Base-by-base conservation (phyloP, 2,888 invertebrate genomes). In the Aleiodes leptofemur region DNA sequence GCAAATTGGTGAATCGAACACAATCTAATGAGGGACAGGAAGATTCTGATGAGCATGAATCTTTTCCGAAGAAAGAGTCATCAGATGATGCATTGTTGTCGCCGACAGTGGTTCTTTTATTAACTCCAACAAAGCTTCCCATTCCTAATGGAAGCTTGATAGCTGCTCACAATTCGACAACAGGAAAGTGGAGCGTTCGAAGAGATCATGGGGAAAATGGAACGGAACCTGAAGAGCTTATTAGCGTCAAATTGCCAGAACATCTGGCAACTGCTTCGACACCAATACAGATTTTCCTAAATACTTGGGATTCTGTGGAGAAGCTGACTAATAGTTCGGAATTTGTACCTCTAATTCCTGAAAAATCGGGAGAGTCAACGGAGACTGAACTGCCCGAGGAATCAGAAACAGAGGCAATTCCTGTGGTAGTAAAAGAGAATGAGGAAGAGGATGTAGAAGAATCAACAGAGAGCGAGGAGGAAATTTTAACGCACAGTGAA, bases 401-500 rank as follows among this genome's bases (percentile, higher is more conserved):
- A 38, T 7, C 29, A 43, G 48, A 11, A 43, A 75, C 23, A 64
- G 72, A 59, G 59, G 43, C 43, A 11, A 43, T 34, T 73, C 74
- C 50, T 61, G 55, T 23, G 11, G 31, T 13, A 23, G 72, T 71
- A 29, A 57, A 69, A 16, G 56, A 69, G 11, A 66, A 76, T 3
- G 69, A 61, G 16, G 76, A 78, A 7, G 74, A 76, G 9, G 81
- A 83, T 64, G 83, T 84, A 14, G 87, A 87, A 7, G 86, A 87
- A 3, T 85, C 85, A 23, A 76, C 77, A 8, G 86, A 86, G 43
- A 79, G 78, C 29, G 86, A 85, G 7, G 85, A 85, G 31, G 87
- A 88, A 61, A 82, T 88, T 69, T 69, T 89, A 68, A 83, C 82
- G 66, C 86, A 86, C 51, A 86, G 86, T 16, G 88, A 87, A 53